phyloP scores from a whole-genome alignment of 1,140 invertebrate species.

The Drosophila navojoa region DNA sequence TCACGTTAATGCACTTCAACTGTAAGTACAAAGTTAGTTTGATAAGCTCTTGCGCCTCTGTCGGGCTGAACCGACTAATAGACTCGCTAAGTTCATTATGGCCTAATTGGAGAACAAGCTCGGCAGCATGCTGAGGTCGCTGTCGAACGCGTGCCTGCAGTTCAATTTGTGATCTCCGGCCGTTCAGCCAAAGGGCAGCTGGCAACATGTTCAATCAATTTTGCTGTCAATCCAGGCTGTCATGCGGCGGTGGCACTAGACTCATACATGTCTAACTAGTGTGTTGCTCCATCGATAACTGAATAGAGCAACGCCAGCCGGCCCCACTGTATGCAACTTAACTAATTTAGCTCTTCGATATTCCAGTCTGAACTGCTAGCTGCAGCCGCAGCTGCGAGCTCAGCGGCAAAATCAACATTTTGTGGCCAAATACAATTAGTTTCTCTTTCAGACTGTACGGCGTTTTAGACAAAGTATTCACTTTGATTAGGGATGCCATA shows the following conservation, averaged over 20 bases:
- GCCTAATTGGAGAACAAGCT: background rate
- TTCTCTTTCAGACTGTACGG: too few species aligned
- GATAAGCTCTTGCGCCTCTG: slow-evolving; percentile 5
- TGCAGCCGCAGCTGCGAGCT: too few species aligned
- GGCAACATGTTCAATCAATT: slow-evolving; percentile 62
- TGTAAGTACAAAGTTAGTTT: slow-evolving; percentile 1
- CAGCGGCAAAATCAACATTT: too few species aligned
- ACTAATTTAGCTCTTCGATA: too few species aligned
- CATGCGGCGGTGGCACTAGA: slow-evolving; percentile 2
- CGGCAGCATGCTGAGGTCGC: background rate
- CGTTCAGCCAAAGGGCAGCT: slow-evolving; percentile 27
- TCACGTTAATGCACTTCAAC: background rate
- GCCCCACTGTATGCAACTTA: too few species aligned
- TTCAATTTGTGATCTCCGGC: slow-evolving; percentile 1
- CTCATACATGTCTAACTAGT: background rate
- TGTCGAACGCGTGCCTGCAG: background rate
- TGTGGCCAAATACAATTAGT: too few species aligned
- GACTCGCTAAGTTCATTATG: slow-evolving; percentile 19
- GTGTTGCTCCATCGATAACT: slow-evolving; percentile 30
- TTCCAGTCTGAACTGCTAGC: too few species aligned
- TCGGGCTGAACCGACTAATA: slow-evolving; percentile 2
- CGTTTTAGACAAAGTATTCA: too few species aligned
- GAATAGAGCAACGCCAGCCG: too few species aligned
- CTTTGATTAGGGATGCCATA: too few species aligned
- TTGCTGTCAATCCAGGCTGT: slow-evolving; percentile 32